Evolutionary conservation across 2,113 vertebrate species (phyloP).

Genomic region (Amphiprion percula): DNA sequence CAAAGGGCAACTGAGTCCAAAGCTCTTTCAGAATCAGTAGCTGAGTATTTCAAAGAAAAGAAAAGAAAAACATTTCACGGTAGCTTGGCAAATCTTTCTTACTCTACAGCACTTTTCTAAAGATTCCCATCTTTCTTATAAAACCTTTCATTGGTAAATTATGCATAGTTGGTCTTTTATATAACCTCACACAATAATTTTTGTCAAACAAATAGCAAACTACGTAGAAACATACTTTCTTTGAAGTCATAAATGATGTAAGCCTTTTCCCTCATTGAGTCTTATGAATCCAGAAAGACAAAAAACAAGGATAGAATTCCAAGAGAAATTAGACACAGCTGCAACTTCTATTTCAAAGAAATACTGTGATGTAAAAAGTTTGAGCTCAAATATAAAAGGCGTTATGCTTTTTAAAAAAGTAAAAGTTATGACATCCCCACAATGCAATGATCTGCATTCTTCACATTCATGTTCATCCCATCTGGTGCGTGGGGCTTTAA

Average conservation of each 20-base stretch:
- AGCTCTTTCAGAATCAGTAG: too few relatives aligned
- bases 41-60: too few relatives aligned
- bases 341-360: neutral
- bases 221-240: too few relatives aligned
- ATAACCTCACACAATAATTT: too few relatives aligned
- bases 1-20: too few relatives aligned
- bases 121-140: neutral
- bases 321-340: neutral
- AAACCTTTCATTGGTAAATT: neutral
- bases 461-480: slow-evolving; percentile 10
- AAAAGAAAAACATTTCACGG: too few relatives aligned
- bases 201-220: too few relatives aligned
- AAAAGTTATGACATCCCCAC: slow-evolving; percentile 3
- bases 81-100: too few relatives aligned
- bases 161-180: neutral
- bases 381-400: neutral
- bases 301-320: neutral
- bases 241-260: neutral
- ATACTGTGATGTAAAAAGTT: neutral
- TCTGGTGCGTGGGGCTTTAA: slow-evolving; percentile 13
- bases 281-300: neutral
- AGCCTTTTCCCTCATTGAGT: slow-evolving; percentile 1
- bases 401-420: slow-evolving; percentile 4
- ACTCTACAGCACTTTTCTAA: too few relatives aligned
- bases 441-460: neutral